Evolutionary conservation across 2,797 vertebrate species (phyloP).

Genomic region (Schizopygopsis malacanthus): DNA sequence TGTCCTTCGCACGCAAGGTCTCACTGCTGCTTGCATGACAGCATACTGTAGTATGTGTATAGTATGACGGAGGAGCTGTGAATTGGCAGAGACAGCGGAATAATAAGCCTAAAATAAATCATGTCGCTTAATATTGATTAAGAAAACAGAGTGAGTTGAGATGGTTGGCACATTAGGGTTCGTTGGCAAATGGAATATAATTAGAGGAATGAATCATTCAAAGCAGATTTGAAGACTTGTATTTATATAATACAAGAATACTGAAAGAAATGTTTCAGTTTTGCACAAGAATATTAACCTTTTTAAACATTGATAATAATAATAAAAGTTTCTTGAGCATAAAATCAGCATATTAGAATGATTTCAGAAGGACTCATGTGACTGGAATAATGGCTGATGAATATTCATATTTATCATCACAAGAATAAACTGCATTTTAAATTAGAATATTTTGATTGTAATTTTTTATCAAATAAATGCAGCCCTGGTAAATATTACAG

Average conservation of each 20-base stretch:
- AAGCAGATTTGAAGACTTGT: not conserved
- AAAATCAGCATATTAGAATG: not conserved
- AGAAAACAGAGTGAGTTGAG: not conserved
- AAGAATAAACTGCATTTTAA: not conserved
- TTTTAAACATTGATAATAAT: not conserved
- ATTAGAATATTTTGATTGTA: not conserved
- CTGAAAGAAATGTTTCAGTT: too few relatives aligned
- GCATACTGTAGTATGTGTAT: not conserved
- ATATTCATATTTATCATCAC: not conserved
- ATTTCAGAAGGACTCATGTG: not conserved
- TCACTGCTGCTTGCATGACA: not conserved
- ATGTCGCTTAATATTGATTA: not conserved
- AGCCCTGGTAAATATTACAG: not conserved
- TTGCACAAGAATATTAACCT: not conserved
- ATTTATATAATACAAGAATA: not conserved
- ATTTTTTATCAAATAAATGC: not conserved
- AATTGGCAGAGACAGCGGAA: slow-evolving; percentile 14
- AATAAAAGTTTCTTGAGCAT: not conserved
- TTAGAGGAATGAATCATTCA: not conserved
- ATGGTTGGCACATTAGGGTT: not conserved
- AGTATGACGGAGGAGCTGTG: not conserved
- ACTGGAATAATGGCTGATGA: not conserved
- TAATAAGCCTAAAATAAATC: not conserved
- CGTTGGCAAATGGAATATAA: not conserved
- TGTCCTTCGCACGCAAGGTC: slow-evolving; percentile 30